These are phyloP conservation scores for Aelia acuminata DNA, from an alignment of 2,888 invertebrate species.

Conservation along the genomic window DNA sequence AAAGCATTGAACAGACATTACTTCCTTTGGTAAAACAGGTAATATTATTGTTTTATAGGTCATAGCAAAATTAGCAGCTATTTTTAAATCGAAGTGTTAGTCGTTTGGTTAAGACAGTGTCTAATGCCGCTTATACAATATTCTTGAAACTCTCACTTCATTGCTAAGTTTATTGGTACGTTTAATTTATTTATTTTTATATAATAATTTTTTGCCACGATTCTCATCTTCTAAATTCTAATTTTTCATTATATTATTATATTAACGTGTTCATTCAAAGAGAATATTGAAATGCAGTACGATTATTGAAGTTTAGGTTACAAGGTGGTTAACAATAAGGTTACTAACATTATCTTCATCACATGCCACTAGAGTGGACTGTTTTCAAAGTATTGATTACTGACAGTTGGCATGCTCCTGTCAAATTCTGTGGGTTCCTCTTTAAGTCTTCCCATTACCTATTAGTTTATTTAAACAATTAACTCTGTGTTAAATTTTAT, in stretches of 20 bases:
- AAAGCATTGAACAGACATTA: slow-evolving; percentile 94
- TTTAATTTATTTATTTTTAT: neutral
- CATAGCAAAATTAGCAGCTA: neutral
- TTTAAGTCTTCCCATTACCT: slow-evolving; percentile 47
- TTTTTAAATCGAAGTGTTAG: slow-evolving; percentile 21
- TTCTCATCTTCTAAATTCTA: neutral
- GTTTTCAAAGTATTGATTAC: slow-evolving; percentile 58
- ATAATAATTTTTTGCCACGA: neutral
- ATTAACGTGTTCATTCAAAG: neutral
- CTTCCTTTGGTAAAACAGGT: slow-evolving; percentile 96
- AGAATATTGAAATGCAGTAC: neutral
- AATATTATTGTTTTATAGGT: slow-evolving; percentile 68
- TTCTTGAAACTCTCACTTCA: neutral
- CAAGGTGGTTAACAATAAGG: slow-evolving; percentile 16
- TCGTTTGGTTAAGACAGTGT: neutral
- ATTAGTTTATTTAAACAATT: slow-evolving; percentile 50
- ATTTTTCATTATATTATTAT: neutral
- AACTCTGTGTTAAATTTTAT: neutral
- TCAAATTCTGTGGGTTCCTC: slow-evolving; percentile 43
- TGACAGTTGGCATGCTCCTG: slow-evolving; percentile 59
- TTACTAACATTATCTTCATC: slow-evolving; percentile 41
- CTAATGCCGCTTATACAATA: neutral
- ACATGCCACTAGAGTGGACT: slow-evolving; percentile 55
- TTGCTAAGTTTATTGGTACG: neutral
- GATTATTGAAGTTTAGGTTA: slow-evolving; percentile 23